Evolutionary conservation across 2,888 invertebrate genomes (phyloP), one percentile per base, ranked within the genome.

Genomic region (Rhopalosiphum nymphaeae): DNA sequence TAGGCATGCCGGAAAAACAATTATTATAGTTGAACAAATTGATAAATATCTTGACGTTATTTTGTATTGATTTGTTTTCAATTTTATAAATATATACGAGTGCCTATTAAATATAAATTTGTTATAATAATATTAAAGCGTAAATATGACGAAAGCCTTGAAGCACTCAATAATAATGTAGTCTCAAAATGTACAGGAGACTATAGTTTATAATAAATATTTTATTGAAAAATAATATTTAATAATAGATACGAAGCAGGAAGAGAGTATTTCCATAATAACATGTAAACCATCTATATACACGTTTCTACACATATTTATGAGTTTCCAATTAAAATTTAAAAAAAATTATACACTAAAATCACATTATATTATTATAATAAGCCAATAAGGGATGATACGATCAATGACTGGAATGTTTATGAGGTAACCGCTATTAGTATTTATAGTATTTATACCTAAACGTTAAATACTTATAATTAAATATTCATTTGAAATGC

Each of bases 91-190:
- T 4, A 78, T 21, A 36, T 36, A 21, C 44, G 44, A n/a, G 49
- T 53, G 2, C 21, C 53, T 53, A 53, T 53, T 21, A 78, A 78
- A 36, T 36, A 78, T 36, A 21, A 36, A 36, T 36, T 36, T 21
- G 36, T 78, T 67, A 67, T 67, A n/a, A 67, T 67, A 67, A 67
- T n/a, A 67, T 67, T 67, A 67, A 67, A 67, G 5, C 4, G n/a
- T 67, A 67, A 78, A 78, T 78, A 78, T 36, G 36, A 78, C 36
- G 13, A 16, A 67, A 67, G 67, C n/a, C 67, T 46, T n/a, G 5
- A 67, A 67, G 67, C 67, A 67, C 67, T 67, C 67, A 67, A 67
- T 61, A 61, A 67, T 67, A n/a, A n/a, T 67, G 67, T 67, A n/a
- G n/a, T 67, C 67, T 67, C n/a, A 67, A 61, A 61, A 67, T n/a